These are phyloP conservation scores for Gymnodraco acuticeps DNA, from an alignment of 2,797 vertebrate genomes.

Conservation along the genomic window DNA sequence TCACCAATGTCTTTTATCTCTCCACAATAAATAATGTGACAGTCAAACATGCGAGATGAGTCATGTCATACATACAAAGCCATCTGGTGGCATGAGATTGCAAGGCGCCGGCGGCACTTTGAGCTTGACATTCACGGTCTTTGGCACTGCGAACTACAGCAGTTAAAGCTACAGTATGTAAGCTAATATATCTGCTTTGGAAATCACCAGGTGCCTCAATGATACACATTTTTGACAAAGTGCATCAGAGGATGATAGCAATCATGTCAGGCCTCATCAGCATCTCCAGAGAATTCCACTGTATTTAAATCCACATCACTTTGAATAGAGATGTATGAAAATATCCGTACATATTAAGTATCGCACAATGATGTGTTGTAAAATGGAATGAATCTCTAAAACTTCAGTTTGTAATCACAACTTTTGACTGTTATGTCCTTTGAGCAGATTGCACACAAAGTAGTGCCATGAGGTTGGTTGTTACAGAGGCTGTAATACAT, in stretches of 20 bases:
- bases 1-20: constrained; percentile 74
- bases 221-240: constrained; percentile 16
- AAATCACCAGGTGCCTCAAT: background rate
- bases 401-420: no score
- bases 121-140: constrained; percentile 64
- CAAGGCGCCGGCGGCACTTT: constrained; percentile 50
- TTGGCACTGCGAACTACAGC: constrained; percentile 14
- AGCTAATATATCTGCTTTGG: constrained; percentile 15
- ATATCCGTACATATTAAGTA: no score
- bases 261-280: background rate
- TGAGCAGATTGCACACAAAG: no score
- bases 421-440: no score
- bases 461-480: no score
- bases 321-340: no score
- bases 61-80: constrained; percentile 51
- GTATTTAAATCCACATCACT: no score
- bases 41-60: constrained; percentile 60
- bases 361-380: no score
- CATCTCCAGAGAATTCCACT: no score
- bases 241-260: constrained; percentile 1
- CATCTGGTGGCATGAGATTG: constrained; percentile 52
- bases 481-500: no score
- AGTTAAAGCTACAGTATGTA: constrained; percentile 17
- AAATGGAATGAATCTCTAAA: no score
- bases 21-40: constrained; percentile 74